Percentiles rank a stretch among this genome's conserved stretches.
Evolutionary conservation across 2,888 invertebrate genomes (phyloP).

Genomic region (Chromoteleia sp.): DNA sequence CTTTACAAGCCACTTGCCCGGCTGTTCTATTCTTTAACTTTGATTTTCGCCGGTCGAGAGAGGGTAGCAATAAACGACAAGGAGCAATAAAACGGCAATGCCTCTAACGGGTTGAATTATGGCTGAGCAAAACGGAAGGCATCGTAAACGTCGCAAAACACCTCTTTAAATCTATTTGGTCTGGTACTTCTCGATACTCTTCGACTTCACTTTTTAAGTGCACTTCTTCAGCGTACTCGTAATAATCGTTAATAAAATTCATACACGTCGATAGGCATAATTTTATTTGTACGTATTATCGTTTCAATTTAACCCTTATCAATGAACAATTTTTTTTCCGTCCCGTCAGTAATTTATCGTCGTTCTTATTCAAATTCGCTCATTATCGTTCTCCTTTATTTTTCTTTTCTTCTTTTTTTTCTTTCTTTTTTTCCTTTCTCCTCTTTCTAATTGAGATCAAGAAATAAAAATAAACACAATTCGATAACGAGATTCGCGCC

Average conservation of each 20-base stretch:
- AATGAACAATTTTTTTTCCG: too few relatives aligned
- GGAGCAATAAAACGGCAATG: conserved; percentile 76
- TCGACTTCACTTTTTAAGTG: conserved; percentile 65
- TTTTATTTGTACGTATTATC: too few relatives aligned
- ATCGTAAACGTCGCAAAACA: conserved; percentile 72
- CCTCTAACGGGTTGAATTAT: conserved; percentile 79
- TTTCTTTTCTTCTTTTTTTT: too few relatives aligned
- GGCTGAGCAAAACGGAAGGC: conserved; percentile 73
- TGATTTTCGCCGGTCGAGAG: conserved; percentile 69
- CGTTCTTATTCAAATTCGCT: too few relatives aligned
- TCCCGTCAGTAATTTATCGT: too few relatives aligned
- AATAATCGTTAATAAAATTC: conserved; percentile 60
- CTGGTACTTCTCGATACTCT: conserved; percentile 68
- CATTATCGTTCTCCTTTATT: too few relatives aligned
- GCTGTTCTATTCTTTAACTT: conserved; percentile 62
- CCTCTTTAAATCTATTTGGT: conserved; percentile 71
- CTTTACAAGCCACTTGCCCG: conserved; percentile 59
- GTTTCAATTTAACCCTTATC: too few relatives aligned
- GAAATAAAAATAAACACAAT: conserved; percentile 1
- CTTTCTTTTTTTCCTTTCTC: conserved; percentile 14
- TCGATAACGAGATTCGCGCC: conserved; percentile 15
- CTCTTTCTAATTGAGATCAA: conserved; percentile 32
- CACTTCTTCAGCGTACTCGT: conserved; percentile 48
- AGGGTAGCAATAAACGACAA: conserved; percentile 71
- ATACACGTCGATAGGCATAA: background rate